Percentiles rank a stretch among this genome's conserved stretches.
phyloP scores from a whole-genome alignment of 2,113 vertebrate genomes.

The Chamaea fasciata region DNA sequence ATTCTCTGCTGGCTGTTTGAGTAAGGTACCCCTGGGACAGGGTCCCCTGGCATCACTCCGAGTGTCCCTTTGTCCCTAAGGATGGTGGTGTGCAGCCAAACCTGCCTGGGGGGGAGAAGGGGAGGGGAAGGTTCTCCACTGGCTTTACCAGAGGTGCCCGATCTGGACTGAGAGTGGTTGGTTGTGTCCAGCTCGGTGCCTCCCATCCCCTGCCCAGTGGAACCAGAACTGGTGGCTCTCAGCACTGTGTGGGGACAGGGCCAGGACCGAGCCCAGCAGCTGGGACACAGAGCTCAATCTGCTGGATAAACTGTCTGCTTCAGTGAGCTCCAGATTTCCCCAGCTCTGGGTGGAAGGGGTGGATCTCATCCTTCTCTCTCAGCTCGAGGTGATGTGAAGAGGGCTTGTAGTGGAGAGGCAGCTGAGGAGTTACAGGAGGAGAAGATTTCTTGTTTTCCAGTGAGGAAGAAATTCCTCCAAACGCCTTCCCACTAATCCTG shows the following conservation, averaged over 20 bases:
- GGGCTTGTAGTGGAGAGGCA: not conserved
- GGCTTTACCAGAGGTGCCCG: not conserved
- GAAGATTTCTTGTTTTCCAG: not conserved
- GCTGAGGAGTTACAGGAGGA: not conserved
- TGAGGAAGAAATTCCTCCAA: not conserved
- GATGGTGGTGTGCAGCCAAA: not conserved
- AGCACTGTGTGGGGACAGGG: rapidly evolving
- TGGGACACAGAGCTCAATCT: not conserved
- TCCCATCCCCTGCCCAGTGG: not conserved
- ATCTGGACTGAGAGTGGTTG: not conserved
- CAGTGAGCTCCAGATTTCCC: not conserved
- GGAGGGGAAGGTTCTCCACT: not conserved
- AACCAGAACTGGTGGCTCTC: not conserved
- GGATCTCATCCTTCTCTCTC: not conserved
- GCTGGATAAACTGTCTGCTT: not conserved
- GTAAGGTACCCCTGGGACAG: conserved; percentile 15
- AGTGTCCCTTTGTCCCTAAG: not conserved
- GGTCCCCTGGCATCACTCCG: not conserved
- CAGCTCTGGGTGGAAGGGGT: not conserved
- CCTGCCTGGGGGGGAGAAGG: not conserved
- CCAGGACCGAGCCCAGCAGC: not conserved
- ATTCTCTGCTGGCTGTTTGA: conserved; percentile 53
- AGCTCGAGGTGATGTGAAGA: not conserved
- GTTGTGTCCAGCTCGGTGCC: not conserved
- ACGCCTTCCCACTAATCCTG: not conserved